These are phyloP conservation scores for Gambusia yucatana DNA, from an alignment of 2,797 vertebrate genomes.

Conservation along the genomic window DNA sequence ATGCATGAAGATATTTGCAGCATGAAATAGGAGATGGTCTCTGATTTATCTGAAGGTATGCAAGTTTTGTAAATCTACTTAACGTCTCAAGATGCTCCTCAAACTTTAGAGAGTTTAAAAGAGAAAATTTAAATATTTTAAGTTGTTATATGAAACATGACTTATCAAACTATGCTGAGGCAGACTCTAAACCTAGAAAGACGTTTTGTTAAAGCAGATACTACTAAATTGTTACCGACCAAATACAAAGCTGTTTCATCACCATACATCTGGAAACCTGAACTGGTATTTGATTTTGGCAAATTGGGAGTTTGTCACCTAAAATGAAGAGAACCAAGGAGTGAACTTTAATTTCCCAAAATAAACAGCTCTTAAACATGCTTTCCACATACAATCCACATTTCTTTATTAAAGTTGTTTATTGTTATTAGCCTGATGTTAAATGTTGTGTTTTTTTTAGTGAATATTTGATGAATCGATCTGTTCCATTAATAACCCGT, in stretches of 20 bases:
- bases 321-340: background rate
- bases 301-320: background rate
- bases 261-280: background rate
- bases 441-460: background rate
- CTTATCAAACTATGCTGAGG: background rate
- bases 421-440: background rate
- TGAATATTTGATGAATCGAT: background rate
- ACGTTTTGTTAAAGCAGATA: background rate
- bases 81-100: background rate
- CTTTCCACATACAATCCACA: background rate
- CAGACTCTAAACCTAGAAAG: background rate
- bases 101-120: background rate
- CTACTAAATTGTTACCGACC: background rate
- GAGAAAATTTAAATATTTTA: background rate
- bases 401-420: background rate
- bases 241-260: background rate
- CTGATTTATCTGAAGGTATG: background rate
- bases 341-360: background rate
- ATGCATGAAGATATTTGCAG: constrained; percentile 3
- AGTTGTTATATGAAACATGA: background rate
- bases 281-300: background rate
- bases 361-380: background rate
- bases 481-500: background rate
- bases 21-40: background rate
- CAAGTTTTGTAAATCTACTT: background rate